Evolutionary conservation across 2,797 vertebrate genomes (phyloP).

Genomic region (Catamblyrhynchus diadema): DNA sequence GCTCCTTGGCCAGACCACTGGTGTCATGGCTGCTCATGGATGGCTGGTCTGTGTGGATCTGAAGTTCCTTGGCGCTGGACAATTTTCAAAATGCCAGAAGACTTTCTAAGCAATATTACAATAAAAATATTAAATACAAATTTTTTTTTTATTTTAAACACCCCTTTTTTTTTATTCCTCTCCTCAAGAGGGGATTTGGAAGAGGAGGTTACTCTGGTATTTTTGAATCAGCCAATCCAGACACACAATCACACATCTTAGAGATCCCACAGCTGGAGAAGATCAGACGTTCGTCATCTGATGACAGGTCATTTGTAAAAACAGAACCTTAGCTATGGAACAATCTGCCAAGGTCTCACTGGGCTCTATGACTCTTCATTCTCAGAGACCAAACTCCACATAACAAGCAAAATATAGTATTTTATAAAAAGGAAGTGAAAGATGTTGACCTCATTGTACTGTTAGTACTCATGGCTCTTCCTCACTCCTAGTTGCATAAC

Average conservation of each 20-base stretch:
- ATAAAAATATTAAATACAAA: background rate
- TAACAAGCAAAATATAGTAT: background rate
- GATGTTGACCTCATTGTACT: background rate
- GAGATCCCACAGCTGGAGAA: background rate
- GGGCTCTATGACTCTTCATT: background rate
- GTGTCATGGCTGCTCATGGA: background rate
- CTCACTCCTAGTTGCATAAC: background rate
- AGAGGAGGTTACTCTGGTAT: background rate
- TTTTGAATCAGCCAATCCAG: background rate
- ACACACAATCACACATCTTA: background rate
- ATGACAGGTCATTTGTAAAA: background rate
- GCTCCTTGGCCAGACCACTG: background rate
- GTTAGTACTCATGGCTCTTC: background rate
- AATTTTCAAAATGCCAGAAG: background rate
- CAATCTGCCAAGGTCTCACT: background rate
- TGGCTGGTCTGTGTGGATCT: fast-evolving
- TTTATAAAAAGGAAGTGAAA: background rate
- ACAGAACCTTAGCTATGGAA: background rate
- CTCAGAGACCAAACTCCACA: background rate
- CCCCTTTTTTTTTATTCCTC: background rate
- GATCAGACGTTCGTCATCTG: background rate
- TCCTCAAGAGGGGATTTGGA: background rate
- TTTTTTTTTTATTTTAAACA: background rate
- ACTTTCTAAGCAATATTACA: background rate
- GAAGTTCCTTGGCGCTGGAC: background rate